Conservation (phyloP, 2,797 vertebrate genomes). For the Florisuga fusca region DNA sequence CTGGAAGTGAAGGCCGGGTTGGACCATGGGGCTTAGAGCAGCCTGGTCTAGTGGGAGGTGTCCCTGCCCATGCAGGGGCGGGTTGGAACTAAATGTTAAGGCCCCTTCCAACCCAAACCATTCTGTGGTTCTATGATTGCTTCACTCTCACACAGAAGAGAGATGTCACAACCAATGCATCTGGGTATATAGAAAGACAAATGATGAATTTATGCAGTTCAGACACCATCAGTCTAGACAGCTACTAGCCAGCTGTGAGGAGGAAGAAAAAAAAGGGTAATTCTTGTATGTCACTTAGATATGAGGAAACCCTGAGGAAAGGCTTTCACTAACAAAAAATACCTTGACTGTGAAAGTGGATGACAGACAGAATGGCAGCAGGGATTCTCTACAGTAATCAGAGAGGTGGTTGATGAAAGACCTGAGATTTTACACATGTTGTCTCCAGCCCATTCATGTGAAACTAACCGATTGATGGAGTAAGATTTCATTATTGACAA, state of each 20-base stretch:
- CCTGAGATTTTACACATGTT: accelerated
- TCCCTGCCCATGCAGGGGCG: no score
- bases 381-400: not conserved
- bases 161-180: not conserved
- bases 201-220: not conserved
- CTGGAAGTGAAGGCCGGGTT: no score
- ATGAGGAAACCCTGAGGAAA: not conserved
- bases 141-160: not conserved
- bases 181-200: not conserved
- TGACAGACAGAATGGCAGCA: not conserved
- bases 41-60: no score
- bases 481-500: not conserved
- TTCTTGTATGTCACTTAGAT: not conserved
- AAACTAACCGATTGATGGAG: not conserved
- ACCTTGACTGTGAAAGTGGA: not conserved
- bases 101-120: no score
- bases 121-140: not conserved
- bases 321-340: not conserved
- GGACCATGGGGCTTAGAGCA: no score
- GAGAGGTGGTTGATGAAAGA: not conserved
- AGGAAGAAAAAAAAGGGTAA: not conserved
- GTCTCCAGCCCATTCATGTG: not conserved
- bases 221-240: not conserved
- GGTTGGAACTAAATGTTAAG: no score
- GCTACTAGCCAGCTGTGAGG: not conserved